phyloP scores from a whole-genome alignment of 2,888 invertebrate genomes.

The Cacoxenus indagator region DNA sequence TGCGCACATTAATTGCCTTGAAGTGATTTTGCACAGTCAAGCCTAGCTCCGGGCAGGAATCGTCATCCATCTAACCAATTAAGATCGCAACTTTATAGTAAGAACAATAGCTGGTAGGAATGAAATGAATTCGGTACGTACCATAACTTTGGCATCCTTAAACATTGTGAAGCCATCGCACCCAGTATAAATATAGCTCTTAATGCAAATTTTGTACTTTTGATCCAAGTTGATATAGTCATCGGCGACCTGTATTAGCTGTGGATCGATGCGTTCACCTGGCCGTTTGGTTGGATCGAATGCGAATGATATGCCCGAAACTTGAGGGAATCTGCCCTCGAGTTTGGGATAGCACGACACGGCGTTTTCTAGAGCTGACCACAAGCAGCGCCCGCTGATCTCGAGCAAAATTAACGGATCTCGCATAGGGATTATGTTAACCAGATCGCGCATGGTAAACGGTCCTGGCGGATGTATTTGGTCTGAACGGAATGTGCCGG shows the following conservation, averaged over 20 bases:
- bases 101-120: background rate
- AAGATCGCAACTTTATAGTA: background rate
- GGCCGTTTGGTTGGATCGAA: constrained; percentile 80
- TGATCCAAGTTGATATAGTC: constrained; percentile 82
- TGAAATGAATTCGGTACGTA: constrained; percentile 56
- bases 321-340: constrained; percentile 90
- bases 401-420: constrained; percentile 85
- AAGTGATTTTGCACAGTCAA: constrained; percentile 92
- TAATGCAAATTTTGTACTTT: constrained; percentile 83
- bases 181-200: constrained; percentile 84
- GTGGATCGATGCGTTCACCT: constrained; percentile 79
- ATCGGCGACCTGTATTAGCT: constrained; percentile 86
- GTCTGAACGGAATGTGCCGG: constrained; percentile 74
- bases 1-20: constrained; percentile 85
- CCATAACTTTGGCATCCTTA: constrained; percentile 80
- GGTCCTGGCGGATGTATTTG: constrained; percentile 82
- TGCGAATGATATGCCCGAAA: constrained; percentile 82
- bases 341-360: constrained; percentile 88
- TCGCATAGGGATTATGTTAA: constrained; percentile 87
- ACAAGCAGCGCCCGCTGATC: constrained; percentile 78
- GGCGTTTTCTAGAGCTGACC: constrained; percentile 85
- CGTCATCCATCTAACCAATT: constrained; percentile 79
- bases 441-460: constrained; percentile 87
- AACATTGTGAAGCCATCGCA: constrained; percentile 90
- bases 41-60: constrained; percentile 87